Conservation (phyloP, 2,888 invertebrate genomes). For the Drosophila merina region DNA sequence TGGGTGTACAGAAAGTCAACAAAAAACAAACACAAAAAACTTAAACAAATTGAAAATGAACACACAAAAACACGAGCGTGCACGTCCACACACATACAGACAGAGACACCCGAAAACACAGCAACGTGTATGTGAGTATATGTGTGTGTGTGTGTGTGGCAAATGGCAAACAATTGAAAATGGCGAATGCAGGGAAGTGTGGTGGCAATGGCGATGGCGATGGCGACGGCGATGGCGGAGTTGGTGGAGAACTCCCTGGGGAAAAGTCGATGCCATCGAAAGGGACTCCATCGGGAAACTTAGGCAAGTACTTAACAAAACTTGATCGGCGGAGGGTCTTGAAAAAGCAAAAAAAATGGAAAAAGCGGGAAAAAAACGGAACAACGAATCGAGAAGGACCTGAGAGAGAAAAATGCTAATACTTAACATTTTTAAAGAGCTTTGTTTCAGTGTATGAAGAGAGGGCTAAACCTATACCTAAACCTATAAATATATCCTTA, state of each 20-base stretch:
- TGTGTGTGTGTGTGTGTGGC: neutral
- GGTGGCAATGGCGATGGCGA: neutral
- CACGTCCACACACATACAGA: neutral
- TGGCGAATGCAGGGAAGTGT: conserved; percentile 1
- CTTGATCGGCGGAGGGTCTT: conserved; percentile 6
- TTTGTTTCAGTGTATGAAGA: neutral
- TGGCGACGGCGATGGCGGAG: neutral
- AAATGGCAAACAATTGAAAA: conserved; percentile 11
- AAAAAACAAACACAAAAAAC: conserved; percentile 4
- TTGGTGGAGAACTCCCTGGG: neutral
- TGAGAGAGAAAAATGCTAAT: neutral
- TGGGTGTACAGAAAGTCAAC: conserved; percentile 1
- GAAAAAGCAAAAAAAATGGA: neutral
- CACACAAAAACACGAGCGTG: neutral
- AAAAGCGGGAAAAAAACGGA: conserved; percentile 16
- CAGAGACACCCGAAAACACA: neutral
- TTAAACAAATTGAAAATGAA: conserved; percentile 15
- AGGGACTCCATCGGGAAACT: neutral
- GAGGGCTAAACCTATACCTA: neutral
- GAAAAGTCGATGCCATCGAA: neutral
- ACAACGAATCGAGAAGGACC: conserved; percentile 32
- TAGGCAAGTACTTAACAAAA: neutral
- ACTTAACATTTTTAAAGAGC: neutral
- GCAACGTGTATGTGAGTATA: neutral
- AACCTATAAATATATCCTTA: neutral